phyloP scores from a whole-genome alignment of 2,113 vertebrate genomes.

The Oreotrochilus melanogaster region DNA sequence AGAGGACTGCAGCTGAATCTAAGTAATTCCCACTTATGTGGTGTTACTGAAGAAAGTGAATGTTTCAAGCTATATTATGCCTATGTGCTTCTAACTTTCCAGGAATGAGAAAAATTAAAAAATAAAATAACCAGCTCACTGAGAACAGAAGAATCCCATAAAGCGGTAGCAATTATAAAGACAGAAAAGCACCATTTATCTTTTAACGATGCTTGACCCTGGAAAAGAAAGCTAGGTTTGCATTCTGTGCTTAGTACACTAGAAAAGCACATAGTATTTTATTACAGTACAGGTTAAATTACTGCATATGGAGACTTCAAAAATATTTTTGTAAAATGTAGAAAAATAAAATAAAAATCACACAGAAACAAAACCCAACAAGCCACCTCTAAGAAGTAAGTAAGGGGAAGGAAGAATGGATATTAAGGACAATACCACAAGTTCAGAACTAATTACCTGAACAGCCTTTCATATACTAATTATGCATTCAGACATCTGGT shows the following conservation, averaged over 20 bases:
- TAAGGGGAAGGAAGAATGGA: background rate
- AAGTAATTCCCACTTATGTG: background rate
- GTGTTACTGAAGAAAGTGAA: background rate
- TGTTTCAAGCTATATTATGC: background rate
- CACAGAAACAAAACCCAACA: background rate
- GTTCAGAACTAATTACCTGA: background rate
- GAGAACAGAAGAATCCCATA: background rate
- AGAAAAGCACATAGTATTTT: background rate
- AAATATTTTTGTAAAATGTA: background rate
- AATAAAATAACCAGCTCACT: background rate
- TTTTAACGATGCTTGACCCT: background rate
- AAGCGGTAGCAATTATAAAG: background rate
- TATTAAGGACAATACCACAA: background rate
- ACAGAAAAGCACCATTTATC: background rate
- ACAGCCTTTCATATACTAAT: background rate
- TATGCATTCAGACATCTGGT: background rate
- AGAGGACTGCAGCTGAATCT: background rate
- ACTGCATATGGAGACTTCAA: background rate
- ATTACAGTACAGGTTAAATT: background rate
- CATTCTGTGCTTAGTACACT: background rate
- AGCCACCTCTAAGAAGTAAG: background rate
- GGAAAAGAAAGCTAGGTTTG: background rate
- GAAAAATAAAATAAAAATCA: background rate
- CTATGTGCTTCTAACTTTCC: background rate
- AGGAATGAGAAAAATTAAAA: background rate